Percentiles rank a stretch among this genome's conserved stretches.
phyloP scores from a whole-genome alignment of 2,113 vertebrate genomes.

The Camarhynchus parvulus region DNA sequence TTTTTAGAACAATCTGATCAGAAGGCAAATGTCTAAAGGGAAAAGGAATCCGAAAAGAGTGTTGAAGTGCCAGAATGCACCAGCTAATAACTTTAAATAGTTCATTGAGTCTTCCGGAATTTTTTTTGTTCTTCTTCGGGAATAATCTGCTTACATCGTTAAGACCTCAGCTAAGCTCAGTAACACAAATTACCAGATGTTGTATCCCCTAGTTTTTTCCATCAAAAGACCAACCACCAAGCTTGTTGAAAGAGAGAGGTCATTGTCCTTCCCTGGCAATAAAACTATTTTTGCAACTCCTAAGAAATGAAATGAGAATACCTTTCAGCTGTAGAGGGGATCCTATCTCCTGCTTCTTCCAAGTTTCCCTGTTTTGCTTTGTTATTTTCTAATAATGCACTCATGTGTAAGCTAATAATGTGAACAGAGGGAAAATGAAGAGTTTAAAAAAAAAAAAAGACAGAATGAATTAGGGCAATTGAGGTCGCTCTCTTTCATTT shows the following conservation, averaged over 20 bases:
- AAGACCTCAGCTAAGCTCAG: slow-evolving; percentile 89
- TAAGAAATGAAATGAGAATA: slow-evolving; percentile 85
- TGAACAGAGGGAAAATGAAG: slow-evolving; percentile 87
- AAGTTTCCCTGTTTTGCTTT: slow-evolving; percentile 78
- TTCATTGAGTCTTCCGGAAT: slow-evolving; percentile 84
- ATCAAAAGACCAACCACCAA: slow-evolving; percentile 87
- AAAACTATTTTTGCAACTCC: slow-evolving; percentile 92
- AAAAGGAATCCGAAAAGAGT: slow-evolving; percentile 76
- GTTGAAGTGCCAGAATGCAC: slow-evolving; percentile 76
- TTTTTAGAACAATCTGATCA: slow-evolving; percentile 78
- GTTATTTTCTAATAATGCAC: slow-evolving; percentile 87
- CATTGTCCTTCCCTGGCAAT: slow-evolving; percentile 84
- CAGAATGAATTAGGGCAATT: slow-evolving; percentile 89
- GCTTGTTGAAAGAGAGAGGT: slow-evolving; percentile 86
- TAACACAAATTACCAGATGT: slow-evolving; percentile 98
- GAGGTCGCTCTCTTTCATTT: slow-evolving; percentile 91
- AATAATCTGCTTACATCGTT: slow-evolving; percentile 99
- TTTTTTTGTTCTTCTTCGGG: slow-evolving; percentile 84
- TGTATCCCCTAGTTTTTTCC: slow-evolving; percentile 83
- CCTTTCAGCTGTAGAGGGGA: slow-evolving; percentile 82
- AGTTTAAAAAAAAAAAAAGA: slow-evolving; percentile 75
- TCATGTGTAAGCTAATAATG: slow-evolving; percentile 91
- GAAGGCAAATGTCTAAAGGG: slow-evolving; percentile 74
- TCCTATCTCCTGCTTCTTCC: slow-evolving; percentile 81
- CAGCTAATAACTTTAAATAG: slow-evolving; percentile 85